Evolutionary conservation across 2,797 vertebrate species (phyloP).

Genomic region (Danio albolineatus): DNA sequence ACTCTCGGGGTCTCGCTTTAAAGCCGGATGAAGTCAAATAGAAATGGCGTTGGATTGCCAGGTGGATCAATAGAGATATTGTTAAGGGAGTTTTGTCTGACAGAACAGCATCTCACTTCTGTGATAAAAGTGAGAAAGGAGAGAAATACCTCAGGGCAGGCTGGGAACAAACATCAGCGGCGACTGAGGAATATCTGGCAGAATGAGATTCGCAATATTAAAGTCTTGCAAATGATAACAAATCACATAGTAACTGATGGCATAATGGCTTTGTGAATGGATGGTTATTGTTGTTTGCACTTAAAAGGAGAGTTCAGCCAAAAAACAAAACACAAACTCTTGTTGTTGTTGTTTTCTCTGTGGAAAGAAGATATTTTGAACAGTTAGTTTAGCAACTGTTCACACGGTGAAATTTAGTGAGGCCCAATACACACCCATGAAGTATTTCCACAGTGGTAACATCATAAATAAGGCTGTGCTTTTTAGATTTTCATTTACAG

Average conservation of each 20-base stretch:
- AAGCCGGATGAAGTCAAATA: slow-evolving; percentile 44
- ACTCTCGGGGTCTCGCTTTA: slow-evolving; percentile 38
- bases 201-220: not conserved
- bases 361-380: not conserved
- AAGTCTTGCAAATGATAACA: slow-evolving; percentile 18
- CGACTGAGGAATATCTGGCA: not conserved
- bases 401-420: not conserved
- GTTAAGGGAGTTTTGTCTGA: slow-evolving; percentile 56
- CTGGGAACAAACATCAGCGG: slow-evolving; percentile 5
- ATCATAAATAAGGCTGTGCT: not conserved
- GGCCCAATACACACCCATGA: not conserved
- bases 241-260: slow-evolving; percentile 17
- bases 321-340: not conserved
- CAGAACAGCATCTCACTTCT: slow-evolving; percentile 44
- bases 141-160: slow-evolving; percentile 22
- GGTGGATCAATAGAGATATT: slow-evolving; percentile 61
- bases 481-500: not conserved
- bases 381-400: not conserved
- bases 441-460: not conserved
- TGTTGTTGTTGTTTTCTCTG: not conserved
- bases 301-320: not conserved
- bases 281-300: slow-evolving; percentile 14
- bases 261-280: slow-evolving; percentile 23
- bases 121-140: slow-evolving; percentile 41
- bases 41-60: slow-evolving; percentile 33